These are phyloP conservation scores for Saccopteryx bilineata DNA, from an alignment of 2,113 vertebrate genomes.

Conservation along the genomic window DNA sequence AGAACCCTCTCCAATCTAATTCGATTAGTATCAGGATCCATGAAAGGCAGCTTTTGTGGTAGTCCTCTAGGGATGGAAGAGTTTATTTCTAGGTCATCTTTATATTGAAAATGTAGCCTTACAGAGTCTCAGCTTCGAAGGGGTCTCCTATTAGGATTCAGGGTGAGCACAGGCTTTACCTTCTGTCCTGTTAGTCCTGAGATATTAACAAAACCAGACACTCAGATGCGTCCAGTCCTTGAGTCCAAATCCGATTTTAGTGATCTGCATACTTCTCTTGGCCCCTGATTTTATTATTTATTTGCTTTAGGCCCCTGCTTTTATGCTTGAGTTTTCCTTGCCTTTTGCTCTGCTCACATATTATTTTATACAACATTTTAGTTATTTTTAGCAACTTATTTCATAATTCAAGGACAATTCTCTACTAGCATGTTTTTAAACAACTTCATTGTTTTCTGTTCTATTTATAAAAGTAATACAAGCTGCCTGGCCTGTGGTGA, in stretches of 20 bases:
- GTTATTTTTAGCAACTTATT: background rate
- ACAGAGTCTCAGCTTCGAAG: background rate
- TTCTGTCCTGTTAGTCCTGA: background rate
- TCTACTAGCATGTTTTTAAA: background rate
- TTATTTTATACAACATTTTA: background rate
- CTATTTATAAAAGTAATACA: background rate
- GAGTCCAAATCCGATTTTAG: background rate
- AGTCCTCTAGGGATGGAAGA: background rate
- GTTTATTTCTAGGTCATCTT: background rate
- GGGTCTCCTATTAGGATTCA: background rate
- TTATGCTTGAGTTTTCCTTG: background rate
- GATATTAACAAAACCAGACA: background rate
- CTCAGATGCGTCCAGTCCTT: background rate
- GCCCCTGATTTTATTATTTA: too few species aligned
- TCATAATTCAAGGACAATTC: background rate
- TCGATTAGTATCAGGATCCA: background rate
- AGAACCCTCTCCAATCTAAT: background rate
- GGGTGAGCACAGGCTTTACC: background rate
- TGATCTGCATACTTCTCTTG: background rate
- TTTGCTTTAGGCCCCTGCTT: too few species aligned
- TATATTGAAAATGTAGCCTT: background rate
- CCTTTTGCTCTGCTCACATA: background rate
- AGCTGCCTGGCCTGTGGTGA: background rate
- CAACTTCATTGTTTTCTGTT: background rate
- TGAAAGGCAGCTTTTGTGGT: background rate